These are phyloP conservation scores for Pheosia gnoma DNA, from an alignment of 2,888 invertebrate genomes.

Conservation along the genomic window DNA sequence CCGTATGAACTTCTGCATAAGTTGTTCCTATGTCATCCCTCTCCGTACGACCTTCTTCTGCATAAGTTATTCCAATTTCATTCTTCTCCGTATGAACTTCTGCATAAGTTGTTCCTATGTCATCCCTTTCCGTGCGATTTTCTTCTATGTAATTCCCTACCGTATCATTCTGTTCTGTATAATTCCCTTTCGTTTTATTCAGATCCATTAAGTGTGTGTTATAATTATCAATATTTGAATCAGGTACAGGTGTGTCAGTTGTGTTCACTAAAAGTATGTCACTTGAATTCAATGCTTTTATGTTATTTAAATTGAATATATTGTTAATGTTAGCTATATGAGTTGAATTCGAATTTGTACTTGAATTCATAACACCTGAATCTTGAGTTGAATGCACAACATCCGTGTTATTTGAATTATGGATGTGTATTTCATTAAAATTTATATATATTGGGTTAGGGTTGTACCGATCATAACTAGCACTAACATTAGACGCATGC, in stretches of 20 bases:
- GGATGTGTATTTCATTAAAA: not conserved
- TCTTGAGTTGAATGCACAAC: not conserved
- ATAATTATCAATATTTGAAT: no score
- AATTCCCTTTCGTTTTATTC: not conserved
- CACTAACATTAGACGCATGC: no score
- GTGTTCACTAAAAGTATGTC: no score
- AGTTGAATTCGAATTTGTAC: not conserved
- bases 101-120: not conserved
- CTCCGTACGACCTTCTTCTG: not conserved
- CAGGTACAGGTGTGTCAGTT: no score
- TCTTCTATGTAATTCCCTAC: not conserved
- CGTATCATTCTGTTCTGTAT: not conserved
- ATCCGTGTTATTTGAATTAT: not conserved
- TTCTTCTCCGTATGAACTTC: not conserved
- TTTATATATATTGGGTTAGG: not conserved
- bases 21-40: not conserved
- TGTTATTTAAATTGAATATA: no score
- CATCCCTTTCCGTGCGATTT: not conserved
- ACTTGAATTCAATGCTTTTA: no score
- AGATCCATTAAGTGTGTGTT: no score
- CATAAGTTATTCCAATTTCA: not conserved
- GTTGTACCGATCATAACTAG: not conserved
- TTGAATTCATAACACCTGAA: not conserved
- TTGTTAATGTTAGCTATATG: no score
- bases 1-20: not conserved